These are phyloP conservation scores for Hofmannophila pseudospretella DNA, from an alignment of 2,888 invertebrate species.

Conservation along the genomic window DNA sequence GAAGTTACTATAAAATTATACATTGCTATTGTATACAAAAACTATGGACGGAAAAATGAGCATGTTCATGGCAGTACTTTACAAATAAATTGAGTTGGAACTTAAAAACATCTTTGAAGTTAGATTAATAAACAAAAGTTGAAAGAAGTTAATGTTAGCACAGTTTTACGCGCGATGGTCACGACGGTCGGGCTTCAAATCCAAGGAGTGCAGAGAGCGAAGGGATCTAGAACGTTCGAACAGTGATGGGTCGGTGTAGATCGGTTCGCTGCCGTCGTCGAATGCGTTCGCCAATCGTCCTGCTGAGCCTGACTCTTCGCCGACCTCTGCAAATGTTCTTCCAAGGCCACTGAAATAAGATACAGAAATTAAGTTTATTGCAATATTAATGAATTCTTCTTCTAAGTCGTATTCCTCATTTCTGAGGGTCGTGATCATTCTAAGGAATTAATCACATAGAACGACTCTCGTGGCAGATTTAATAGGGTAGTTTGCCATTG, in stretches of 20 bases:
- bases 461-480: too few relatives aligned
- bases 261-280: constrained; percentile 94
- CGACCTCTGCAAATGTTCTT: constrained; percentile 60
- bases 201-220: constrained; percentile 81
- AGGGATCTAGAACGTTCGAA: constrained; percentile 90
- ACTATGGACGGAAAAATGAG: constrained; percentile 45
- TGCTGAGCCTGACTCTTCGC: constrained; percentile 66
- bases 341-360: constrained; percentile 56
- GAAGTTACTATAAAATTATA: constrained; percentile 12
- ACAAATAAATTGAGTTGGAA: constrained; percentile 16
- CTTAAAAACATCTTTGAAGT: constrained; percentile 4
- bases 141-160: background rate
- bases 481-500: too few relatives aligned
- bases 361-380: too few relatives aligned
- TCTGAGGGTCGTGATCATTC: too few relatives aligned
- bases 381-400: too few relatives aligned
- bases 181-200: constrained; percentile 68
- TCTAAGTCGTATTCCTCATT: too few relatives aligned
- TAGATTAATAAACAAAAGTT: background rate
- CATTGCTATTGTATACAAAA: constrained; percentile 16
- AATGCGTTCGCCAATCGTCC: constrained; percentile 77
- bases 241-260: constrained; percentile 94
- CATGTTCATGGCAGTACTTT: constrained; percentile 47
- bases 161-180: constrained; percentile 52
- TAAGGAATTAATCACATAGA: too few relatives aligned